Evolutionary conservation across 2,797 vertebrate species (phyloP).

Genomic region (Hephaestus fuliginosus): DNA sequence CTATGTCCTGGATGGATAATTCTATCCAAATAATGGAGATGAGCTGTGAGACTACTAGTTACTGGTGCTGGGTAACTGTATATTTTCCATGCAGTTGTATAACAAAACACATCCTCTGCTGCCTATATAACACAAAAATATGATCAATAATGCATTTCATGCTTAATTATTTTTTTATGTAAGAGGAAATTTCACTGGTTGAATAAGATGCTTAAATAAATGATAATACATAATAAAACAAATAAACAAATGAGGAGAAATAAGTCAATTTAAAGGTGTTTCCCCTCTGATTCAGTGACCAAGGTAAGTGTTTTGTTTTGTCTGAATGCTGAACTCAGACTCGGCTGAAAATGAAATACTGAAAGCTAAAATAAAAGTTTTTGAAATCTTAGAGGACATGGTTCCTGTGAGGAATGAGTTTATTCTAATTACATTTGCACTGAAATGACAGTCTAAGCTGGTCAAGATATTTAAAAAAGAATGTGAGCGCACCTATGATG

Average conservation of each 20-base stretch:
- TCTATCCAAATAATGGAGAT: slow-evolving; percentile 10
- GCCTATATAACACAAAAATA: slow-evolving; percentile 4
- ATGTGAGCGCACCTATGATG: no score
- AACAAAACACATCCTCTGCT: background rate
- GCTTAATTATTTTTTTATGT: slow-evolving; percentile 8
- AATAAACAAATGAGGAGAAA: background rate
- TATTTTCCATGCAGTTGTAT: slow-evolving; percentile 9
- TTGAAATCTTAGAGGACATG: background rate
- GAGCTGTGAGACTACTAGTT: slow-evolving; percentile 1
- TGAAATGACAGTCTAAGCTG: background rate
- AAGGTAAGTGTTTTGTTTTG: background rate
- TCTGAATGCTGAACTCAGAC: background rate
- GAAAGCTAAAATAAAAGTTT: background rate
- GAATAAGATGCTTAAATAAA: slow-evolving; percentile 6
- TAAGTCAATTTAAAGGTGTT: slow-evolving; percentile 2
- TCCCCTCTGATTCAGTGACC: background rate
- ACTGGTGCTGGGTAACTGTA: slow-evolving; percentile 8
- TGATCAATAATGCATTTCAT: slow-evolving; percentile 40
- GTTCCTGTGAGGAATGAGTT: background rate
- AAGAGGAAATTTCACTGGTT: slow-evolving; percentile 12
- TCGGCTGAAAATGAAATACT: no score
- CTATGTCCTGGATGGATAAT: background rate
- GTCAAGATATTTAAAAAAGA: background rate
- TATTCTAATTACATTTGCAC: no score
- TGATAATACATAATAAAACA: background rate